Base-by-base conservation (phyloP, 2,797 vertebrate species). In the Prunella strophiata region DNA sequence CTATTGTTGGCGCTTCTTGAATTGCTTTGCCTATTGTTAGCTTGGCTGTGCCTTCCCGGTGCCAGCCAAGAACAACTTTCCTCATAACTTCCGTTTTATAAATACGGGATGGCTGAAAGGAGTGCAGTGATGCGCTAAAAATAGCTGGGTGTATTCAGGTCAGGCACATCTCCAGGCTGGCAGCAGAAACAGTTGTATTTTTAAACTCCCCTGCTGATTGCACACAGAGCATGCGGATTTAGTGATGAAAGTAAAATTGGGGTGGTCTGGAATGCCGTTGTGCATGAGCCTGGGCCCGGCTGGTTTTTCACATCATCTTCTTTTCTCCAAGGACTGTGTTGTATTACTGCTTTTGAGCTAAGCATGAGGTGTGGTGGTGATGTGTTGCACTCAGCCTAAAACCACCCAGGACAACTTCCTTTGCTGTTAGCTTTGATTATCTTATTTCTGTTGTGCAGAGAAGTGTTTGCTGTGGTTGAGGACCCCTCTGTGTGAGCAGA, bases 1-100 rank as follows among this genome's bases (percentile, higher is more conserved):
- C 59, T 29, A 1, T 55, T 63, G 81, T 51, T 42, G 72, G 81
- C 34, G 1, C 42, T 80, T 51, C 61, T 30, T 18, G 38, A 67
- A 61, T 42, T 29, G 57, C 76, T 77, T 47, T 50, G 52, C 72
- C 80, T 77, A 3, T 74, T 67, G 89, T 73, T 54, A 50, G 51
- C 73, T 61, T 47, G 82, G 65, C 75, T 74, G 54, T 0, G 55
- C 55, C 32, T 85, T 85, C 57, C 61, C 4, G 1, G 8, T 91
- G 88, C 70, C 79, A 86, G 82, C 89, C 91, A 73, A 94, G 48
- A 96, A 4, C 83, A 91, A 89, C 88, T 95, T 94, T 90, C 62
- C 83, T 76, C 62, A 10, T 59, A 85, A 75, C 71, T 93, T 95
- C 94, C 80, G 71, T 54, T 85, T 85, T 18, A 30, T 58, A 72